These are phyloP conservation scores for Oxyteleia sp. DNA, from an alignment of 2,888 invertebrate genomes.

Conservation along the genomic window DNA sequence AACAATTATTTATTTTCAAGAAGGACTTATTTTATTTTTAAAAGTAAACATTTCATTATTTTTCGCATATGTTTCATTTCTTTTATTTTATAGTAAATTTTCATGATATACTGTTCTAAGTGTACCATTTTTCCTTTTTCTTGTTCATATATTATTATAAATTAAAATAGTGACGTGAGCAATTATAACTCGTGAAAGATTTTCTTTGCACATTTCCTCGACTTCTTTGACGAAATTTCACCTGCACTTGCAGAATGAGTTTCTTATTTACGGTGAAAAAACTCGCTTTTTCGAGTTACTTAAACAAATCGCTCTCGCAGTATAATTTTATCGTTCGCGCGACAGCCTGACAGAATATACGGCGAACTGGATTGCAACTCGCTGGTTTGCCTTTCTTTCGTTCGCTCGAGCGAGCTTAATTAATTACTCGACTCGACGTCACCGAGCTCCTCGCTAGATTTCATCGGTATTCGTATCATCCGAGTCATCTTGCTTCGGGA, in stretches of 20 bases:
- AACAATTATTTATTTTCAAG: no score
- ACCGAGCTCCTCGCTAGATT: constrained; percentile 63
- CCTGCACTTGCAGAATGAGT: not conserved
- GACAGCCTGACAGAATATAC: constrained; percentile 45
- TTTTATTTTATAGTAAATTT: no score
- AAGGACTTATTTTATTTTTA: no score
- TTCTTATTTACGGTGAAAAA: constrained; percentile 6
- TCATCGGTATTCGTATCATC: constrained; percentile 60
- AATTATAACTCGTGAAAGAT: no score
- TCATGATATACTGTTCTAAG: no score
- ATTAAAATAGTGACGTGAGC: no score
- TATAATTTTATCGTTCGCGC: constrained; percentile 57
- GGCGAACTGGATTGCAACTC: constrained; percentile 65
- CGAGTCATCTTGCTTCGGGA: constrained; percentile 54
- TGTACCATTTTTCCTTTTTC: no score
- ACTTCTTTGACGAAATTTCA: not conserved
- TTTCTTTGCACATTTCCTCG: constrained; percentile 1
- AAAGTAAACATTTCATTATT: no score
- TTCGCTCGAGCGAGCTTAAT: constrained; percentile 72
- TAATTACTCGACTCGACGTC: constrained; percentile 72
- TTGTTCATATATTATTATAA: no score
- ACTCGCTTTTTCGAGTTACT: constrained; percentile 29
- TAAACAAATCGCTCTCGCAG: constrained; percentile 48
- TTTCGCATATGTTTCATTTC: no score
- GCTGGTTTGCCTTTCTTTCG: constrained; percentile 74